A percentile compares a stretch with the other conserved stretches of the same genome.
Evolutionary conservation across 1,140 invertebrate species (phyloP).

Genomic region (Euschistus heros): DNA sequence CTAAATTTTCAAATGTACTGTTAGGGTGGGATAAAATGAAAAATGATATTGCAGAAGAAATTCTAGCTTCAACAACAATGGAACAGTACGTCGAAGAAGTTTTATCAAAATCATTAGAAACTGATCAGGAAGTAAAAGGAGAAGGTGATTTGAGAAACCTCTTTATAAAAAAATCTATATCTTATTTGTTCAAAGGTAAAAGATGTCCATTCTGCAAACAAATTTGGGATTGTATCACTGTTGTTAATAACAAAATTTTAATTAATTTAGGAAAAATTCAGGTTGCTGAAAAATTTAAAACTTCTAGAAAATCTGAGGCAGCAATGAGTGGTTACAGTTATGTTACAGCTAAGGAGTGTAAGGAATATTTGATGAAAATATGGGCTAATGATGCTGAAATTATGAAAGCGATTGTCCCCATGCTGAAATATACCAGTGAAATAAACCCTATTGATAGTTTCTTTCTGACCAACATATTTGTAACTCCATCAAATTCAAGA

Average conservation of each 20-base stretch:
- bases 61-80: conserved; percentile 23
- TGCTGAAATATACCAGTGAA: conserved; percentile 44
- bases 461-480: conserved; percentile 73
- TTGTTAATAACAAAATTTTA: conserved; percentile 34
- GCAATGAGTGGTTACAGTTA: conserved; percentile 25
- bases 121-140: conserved; percentile 36
- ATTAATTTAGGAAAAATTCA: conserved; percentile 28
- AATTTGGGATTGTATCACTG: conserved; percentile 37
- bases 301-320: conserved; percentile 21
- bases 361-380: conserved; percentile 59
- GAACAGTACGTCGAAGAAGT: conserved; percentile 27
- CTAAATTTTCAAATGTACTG: background rate
- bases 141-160: conserved; percentile 33
- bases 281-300: conserved; percentile 28
- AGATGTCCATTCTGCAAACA: conserved; percentile 51
- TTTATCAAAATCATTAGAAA: conserved; percentile 37
- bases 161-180: conserved; percentile 48
- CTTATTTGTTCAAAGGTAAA: conserved; percentile 41
- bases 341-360: conserved; percentile 47
- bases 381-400: conserved; percentile 66
- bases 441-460: conserved; percentile 75
- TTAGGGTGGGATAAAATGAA: background rate
- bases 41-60: background rate
- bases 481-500: conserved; percentile 75
- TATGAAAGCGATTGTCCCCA: conserved; percentile 58